These are phyloP conservation scores for Enteromius radiatus DNA, from an alignment of 2,797 vertebrate species.

Conservation along the genomic window DNA sequence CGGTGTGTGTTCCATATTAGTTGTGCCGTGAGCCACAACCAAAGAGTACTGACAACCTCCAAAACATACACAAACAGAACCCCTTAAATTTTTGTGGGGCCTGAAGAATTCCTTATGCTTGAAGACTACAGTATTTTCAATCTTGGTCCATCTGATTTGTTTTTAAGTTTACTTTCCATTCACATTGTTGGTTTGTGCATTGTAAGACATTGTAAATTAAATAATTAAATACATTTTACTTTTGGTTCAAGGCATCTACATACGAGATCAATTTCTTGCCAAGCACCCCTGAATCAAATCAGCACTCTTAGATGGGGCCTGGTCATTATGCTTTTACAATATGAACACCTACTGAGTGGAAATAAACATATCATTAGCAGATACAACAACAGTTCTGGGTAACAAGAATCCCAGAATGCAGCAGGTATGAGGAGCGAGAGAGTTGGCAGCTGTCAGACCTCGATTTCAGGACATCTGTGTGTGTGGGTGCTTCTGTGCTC, in stretches of 20 bases:
- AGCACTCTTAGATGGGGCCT: background rate
- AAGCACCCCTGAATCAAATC: background rate
- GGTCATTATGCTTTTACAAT: slow-evolving; percentile 64
- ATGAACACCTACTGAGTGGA: slow-evolving; percentile 65
- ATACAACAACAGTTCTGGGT: slow-evolving; percentile 61
- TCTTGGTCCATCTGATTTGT: background rate
- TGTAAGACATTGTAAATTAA: too few relatives aligned
- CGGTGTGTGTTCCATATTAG: slow-evolving; percentile 84
- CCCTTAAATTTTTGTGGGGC: slow-evolving; percentile 5
- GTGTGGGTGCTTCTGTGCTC: slow-evolving; percentile 19
- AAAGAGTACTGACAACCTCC: slow-evolving; percentile 62
- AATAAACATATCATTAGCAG: slow-evolving; percentile 71
- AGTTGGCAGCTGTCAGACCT: slow-evolving; percentile 28
- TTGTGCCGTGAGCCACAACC: slow-evolving; percentile 69
- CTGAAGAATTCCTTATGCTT: background rate
- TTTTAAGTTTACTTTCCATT: background rate
- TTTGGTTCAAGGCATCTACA: background rate
- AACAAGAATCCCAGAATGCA: slow-evolving; percentile 61
- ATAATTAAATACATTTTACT: background rate
- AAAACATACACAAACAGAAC: slow-evolving; percentile 54
- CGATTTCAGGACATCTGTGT: slow-evolving; percentile 33
- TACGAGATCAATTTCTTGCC: background rate
- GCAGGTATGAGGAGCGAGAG: slow-evolving; percentile 32
- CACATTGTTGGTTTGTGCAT: background rate
- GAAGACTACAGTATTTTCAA: background rate